These are phyloP conservation scores for Hippocampus barbouri DNA, from an alignment of 2,113 vertebrate species.

Conservation along the genomic window DNA sequence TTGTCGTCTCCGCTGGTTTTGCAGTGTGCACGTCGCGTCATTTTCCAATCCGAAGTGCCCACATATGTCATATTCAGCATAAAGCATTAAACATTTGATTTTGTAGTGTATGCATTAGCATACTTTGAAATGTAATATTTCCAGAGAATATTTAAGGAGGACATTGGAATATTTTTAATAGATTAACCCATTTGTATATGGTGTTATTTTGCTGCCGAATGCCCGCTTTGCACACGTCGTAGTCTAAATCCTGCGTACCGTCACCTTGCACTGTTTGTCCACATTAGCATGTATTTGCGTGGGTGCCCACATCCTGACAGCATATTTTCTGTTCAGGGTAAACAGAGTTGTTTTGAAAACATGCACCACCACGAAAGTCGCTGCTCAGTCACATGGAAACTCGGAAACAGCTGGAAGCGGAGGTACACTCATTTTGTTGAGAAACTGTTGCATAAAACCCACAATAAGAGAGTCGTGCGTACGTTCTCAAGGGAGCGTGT, in stretches of 20 bases:
- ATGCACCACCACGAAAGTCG: conserved; percentile 54
- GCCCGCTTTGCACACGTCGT: not conserved
- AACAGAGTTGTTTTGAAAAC: conserved; percentile 59
- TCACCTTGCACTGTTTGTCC: conserved; percentile 17
- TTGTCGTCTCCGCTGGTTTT: too few relatives aligned
- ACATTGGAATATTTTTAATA: too few relatives aligned
- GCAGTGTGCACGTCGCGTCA: too few relatives aligned
- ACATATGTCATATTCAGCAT: too few relatives aligned
- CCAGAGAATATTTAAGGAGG: too few relatives aligned
- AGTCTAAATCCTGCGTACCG: not conserved
- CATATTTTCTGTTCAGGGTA: conserved; percentile 40
- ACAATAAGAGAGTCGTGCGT: not conserved
- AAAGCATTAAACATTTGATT: too few relatives aligned
- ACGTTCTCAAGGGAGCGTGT: not conserved
- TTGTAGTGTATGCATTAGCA: too few relatives aligned
- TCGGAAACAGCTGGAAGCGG: not conserved
- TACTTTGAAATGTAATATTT: too few relatives aligned
- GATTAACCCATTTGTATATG: too few relatives aligned
- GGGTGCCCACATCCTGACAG: conserved; percentile 23
- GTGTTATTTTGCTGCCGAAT: not conserved
- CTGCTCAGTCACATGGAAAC: conserved; percentile 26
- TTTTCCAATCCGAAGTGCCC: too few relatives aligned
- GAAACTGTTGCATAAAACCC: not conserved
- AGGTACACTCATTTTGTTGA: not conserved
- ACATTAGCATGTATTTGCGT: not conserved